These are phyloP conservation scores for Chrysolina oricalcia DNA, from an alignment of 2,888 invertebrate species.

Conservation along the genomic window DNA sequence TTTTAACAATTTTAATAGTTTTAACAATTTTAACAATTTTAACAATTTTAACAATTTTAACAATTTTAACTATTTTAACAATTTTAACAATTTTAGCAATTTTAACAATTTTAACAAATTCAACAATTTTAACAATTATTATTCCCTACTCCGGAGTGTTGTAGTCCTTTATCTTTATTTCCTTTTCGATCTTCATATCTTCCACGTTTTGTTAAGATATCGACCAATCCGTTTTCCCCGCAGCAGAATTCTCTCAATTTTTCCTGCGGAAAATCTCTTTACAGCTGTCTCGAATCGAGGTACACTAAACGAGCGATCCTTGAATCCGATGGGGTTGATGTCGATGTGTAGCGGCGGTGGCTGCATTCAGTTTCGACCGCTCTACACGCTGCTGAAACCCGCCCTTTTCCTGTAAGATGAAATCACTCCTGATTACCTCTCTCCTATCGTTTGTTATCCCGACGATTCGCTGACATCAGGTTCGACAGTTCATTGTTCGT, in stretches of 20 bases:
- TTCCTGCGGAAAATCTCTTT: conserved; percentile 16
- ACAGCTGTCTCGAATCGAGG: conserved; percentile 51
- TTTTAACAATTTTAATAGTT: too few relatives aligned
- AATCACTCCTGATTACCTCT: conserved; percentile 71
- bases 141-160: too few relatives aligned
- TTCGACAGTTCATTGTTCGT: conserved; percentile 72
- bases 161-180: not conserved
- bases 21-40: too few relatives aligned
- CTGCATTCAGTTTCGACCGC: conserved; percentile 58
- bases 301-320: conserved; percentile 50
- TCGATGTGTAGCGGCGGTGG: conserved; percentile 56
- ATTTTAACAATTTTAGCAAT: too few relatives aligned
- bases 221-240: not conserved
- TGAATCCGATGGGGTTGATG: conserved; percentile 56
- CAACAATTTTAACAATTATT: too few relatives aligned
- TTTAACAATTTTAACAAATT: too few relatives aligned
- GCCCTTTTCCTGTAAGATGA: conserved; percentile 72
- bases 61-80: too few relatives aligned
- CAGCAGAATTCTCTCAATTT: not conserved
- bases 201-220: not conserved
- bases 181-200: not conserved
- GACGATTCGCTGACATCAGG: conserved; percentile 71
- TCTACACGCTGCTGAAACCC: conserved; percentile 68
- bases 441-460: conserved; percentile 69
- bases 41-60: too few relatives aligned